phyloP scores from a whole-genome alignment of 2,797 vertebrate species.

The Darevskia nairensis region DNA sequence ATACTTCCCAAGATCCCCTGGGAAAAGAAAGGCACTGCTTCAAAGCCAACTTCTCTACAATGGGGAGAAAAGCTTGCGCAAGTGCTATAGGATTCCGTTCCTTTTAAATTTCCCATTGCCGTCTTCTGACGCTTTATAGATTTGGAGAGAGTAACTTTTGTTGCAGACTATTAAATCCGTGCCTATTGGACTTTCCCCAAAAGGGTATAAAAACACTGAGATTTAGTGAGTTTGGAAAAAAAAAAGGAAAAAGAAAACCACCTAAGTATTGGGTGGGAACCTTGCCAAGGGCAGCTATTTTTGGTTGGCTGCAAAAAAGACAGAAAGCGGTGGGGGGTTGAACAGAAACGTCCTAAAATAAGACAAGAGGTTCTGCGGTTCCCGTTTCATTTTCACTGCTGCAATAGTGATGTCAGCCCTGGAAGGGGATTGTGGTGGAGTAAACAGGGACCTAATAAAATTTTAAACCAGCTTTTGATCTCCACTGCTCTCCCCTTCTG shows the following conservation, averaged over 20 bases:
- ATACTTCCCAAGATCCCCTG: background rate
- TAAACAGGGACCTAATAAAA: constrained; percentile 35
- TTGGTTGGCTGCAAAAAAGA: constrained; percentile 8
- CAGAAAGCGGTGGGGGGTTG: too few relatives aligned
- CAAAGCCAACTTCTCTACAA: background rate
- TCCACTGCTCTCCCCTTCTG: constrained; percentile 18
- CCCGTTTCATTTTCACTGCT: constrained; percentile 37
- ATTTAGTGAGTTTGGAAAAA: background rate
- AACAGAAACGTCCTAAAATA: constrained; percentile 38
- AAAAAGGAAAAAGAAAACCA: background rate
- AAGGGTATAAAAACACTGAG: background rate
- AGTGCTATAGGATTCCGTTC: background rate
- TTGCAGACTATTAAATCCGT: background rate
- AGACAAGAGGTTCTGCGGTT: constrained; percentile 13
- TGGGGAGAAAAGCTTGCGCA: background rate
- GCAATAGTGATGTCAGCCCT: constrained; percentile 56
- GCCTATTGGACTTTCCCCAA: background rate
- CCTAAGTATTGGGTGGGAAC: constrained; percentile 5
- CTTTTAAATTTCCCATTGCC: background rate
- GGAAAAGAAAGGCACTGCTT: background rate
- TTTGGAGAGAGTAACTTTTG: constrained; percentile 1
- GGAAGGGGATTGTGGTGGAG: constrained; percentile 27
- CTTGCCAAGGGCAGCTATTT: constrained; percentile 49
- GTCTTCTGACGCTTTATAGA: background rate
- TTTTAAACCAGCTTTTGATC: constrained; percentile 34